Conservation (phyloP, 2,888 invertebrate species). For the Euplexia lucipara region DNA sequence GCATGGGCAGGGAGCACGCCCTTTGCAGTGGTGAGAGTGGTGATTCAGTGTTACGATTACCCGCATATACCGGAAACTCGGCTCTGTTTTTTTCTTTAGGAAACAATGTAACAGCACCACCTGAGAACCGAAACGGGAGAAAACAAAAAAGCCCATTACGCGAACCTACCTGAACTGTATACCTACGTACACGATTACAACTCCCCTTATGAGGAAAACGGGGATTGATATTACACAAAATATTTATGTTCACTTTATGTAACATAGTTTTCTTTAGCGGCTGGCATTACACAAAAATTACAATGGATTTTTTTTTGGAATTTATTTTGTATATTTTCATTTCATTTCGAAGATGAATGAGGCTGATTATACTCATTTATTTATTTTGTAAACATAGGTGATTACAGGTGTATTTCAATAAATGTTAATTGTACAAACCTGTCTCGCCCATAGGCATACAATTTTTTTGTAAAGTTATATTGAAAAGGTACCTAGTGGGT, state of each 20-base stretch:
- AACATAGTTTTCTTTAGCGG: constrained; percentile 58
- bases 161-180: constrained; percentile 64
- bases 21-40: constrained; percentile 77
- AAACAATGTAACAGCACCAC: constrained; percentile 71
- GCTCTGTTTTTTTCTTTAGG: constrained; percentile 68
- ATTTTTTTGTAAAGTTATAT: too few species aligned
- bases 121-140: constrained; percentile 73
- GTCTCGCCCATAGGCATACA: background rate
- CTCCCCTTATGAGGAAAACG: constrained; percentile 70
- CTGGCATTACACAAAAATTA: constrained; percentile 44
- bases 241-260: constrained; percentile 62
- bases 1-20: constrained; percentile 82
- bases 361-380: too few species aligned
- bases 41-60: constrained; percentile 85
- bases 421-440: too few species aligned
- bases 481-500: too few species aligned
- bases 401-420: too few species aligned
- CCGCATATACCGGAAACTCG: constrained; percentile 67
- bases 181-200: constrained; percentile 65
- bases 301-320: constrained; percentile 32
- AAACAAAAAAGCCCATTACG: constrained; percentile 79
- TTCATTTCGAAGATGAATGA: background rate
- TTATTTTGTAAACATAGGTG: too few species aligned
- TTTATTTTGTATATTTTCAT: constrained; percentile 11
- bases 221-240: constrained; percentile 69